These are phyloP conservation scores for Cactoblastis cactorum DNA, from an alignment of 2,888 invertebrate species.

Conservation along the genomic window DNA sequence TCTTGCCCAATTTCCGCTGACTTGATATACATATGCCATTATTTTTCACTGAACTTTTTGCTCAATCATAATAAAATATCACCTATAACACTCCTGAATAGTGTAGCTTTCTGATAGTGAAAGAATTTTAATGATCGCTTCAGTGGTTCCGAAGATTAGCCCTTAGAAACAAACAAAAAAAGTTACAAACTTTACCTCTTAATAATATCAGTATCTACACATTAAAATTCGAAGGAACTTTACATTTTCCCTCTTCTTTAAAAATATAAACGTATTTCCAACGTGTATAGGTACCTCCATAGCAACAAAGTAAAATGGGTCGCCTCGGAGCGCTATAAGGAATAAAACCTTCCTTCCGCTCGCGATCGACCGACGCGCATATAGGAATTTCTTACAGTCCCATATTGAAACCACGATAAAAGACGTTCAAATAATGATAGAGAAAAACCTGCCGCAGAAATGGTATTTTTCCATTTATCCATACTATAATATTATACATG, in stretches of 20 bases:
- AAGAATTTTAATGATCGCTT: no score
- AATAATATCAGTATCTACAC: not conserved
- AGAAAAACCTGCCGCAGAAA: no score
- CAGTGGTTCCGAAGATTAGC: not conserved
- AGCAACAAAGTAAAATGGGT: not conserved
- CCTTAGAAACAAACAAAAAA: not conserved
- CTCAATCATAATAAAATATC: no score
- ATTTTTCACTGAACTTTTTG: no score
- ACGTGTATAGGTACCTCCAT: no score
- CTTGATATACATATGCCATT: no score
- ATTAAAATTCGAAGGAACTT: not conserved
- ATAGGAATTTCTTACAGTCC: not conserved
- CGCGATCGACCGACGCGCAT: not conserved
- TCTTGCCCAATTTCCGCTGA: no score
- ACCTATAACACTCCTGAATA: no score
- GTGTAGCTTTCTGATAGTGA: no score
- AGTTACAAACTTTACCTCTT: not conserved
- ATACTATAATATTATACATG: no score
- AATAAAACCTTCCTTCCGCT: not conserved
- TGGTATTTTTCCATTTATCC: not conserved
- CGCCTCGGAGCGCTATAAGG: not conserved
- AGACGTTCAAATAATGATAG: not conserved
- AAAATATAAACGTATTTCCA: not conserved
- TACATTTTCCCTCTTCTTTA: not conserved
- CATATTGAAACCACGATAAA: not conserved